Evolutionary conservation across 2,888 invertebrate species (phyloP), one percentile per base, ranked within the genome.

Genomic region (Oscheius sp.): DNA sequence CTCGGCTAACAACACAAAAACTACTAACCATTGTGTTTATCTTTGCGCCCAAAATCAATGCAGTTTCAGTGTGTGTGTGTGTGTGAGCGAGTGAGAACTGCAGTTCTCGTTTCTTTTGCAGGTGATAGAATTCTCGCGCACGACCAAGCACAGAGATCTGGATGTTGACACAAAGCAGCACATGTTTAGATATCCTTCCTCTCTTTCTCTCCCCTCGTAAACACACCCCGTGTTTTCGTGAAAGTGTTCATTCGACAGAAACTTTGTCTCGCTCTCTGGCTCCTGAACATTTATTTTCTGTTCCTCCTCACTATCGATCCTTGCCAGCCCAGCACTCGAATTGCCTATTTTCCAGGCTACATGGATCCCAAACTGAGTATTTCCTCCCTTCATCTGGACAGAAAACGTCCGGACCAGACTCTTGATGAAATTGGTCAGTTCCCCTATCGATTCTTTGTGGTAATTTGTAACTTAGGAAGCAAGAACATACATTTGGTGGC

Each of bases 381-480:
- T 37, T 68, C 55, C 3, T 68, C 68, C 3, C 21, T 68, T 2
- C 53, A 68, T 33, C 35, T 68, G 33, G 55, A 68, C 11, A 11
- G 68, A 53, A 68, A 68, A 37, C 21, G 55, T 21, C 68, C 68
- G 7, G 68, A 68, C 55, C 55, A 68, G 42, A 68, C 55, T 13
- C 68, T 68, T 5, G 68, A 68, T 53, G 68, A 68, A 33, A 68
- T 68, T 3, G 68, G 68, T 68, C 11, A n/a, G 50, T 65, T 60
- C 21, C 21, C 21, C 3, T 60, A 13, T 9, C 29, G 48, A 29
- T 50, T 5, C 11, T 32, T 63, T 29, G 42, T 50, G 5, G 3
- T 21, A 33, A 58, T 13, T 10, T 21, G 3, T 21, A 37, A 13
- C 5, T 48, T 21, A 73, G 58, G 63, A 11, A 42, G n/a, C 21